Base-by-base conservation (phyloP, 92 coral and sea anemone genomes). In the Bergia puertoricense region DNA sequence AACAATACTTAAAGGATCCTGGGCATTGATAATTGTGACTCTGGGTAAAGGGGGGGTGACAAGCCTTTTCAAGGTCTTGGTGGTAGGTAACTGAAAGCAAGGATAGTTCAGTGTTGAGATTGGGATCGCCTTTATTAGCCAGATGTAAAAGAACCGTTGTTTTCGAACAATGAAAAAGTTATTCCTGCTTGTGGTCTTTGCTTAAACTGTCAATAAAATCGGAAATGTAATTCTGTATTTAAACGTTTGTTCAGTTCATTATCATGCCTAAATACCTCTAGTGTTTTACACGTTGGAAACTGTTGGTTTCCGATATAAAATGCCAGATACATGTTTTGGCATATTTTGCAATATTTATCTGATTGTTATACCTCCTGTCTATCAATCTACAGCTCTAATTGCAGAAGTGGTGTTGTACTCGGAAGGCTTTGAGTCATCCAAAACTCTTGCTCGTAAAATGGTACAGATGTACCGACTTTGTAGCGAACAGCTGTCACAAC, bases 341-440 rank as follows among this genome's bases (percentile, higher is more conserved):
- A 14, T 79, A 23, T 30, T 48, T 79, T 6, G 13, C 18, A 54
- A 45, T 20, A 38, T 82, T 44, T 10, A 38, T 82, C 75, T 66
- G 37, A 46, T 3, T 42, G 15, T 56, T 69, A 67, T 13, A 41
- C 45, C 3, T 22, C 13, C 18, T 51, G 67, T 62, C 42, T 76
- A 4, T 54, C 54, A 40, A 81, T 23, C 76, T 81, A 30, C 86
- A 97, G 99, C 98, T 68, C 90, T 97, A 81, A 97, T 97, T 85
- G 99, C 99, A 10, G 99, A 97, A 90, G 99, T 97, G 72, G 96
- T 97, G 77, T 94, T 97, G 41, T 97, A 97, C 95, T 97, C 99
- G 18, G 99, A 97, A 88, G 99, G 99, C 30, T 97, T 97, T 80
- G 99, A 97, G 88, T 97, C 99, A 14, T 97, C 99, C 65, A 97